Conservation (phyloP, 2,797 vertebrate species). For the Adelosebastes latens region DNA sequence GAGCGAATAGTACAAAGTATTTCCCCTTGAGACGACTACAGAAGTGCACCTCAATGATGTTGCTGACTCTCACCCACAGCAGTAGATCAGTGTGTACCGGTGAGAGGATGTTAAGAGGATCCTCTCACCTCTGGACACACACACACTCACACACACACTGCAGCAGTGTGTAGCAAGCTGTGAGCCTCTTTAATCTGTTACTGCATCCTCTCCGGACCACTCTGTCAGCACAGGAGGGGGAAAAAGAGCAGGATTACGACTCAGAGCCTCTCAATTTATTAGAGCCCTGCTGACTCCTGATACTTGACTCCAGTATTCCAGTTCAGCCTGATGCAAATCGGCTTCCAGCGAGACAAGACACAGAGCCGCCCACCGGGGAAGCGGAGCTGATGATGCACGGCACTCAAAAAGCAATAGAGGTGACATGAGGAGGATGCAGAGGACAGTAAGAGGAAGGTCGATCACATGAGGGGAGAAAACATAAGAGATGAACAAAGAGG, state of each 20-base stretch:
- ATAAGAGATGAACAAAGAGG: slow-evolving; percentile 2
- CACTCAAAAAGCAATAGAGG: slow-evolving; percentile 24
- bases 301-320: slow-evolving; percentile 29
- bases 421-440: neutral
- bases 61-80: slow-evolving; percentile 28
- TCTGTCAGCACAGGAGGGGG: slow-evolving; percentile 59
- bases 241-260: slow-evolving; percentile 53
- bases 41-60: slow-evolving; percentile 17
- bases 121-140: slow-evolving; percentile 40
- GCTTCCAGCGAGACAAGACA: slow-evolving; percentile 4
- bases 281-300: slow-evolving; percentile 57
- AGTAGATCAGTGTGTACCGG: slow-evolving; percentile 31
- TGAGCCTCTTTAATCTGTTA: slow-evolving; percentile 67
- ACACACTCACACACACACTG: slow-evolving; percentile 8
- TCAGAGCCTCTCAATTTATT: slow-evolving; percentile 60
- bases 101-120: slow-evolving; percentile 54
- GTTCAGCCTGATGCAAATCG: slow-evolving; percentile 48
- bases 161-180: slow-evolving; percentile 28
- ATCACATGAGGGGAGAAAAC: neutral
- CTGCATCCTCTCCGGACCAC: slow-evolving; percentile 55
- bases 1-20: neutral
- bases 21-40: slow-evolving; percentile 15
- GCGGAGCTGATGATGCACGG: slow-evolving; percentile 3
- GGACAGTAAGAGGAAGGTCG: neutral
- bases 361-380: neutral